Conservation (phyloP, 2,888 invertebrate species). For the Andrena bucephala region DNA sequence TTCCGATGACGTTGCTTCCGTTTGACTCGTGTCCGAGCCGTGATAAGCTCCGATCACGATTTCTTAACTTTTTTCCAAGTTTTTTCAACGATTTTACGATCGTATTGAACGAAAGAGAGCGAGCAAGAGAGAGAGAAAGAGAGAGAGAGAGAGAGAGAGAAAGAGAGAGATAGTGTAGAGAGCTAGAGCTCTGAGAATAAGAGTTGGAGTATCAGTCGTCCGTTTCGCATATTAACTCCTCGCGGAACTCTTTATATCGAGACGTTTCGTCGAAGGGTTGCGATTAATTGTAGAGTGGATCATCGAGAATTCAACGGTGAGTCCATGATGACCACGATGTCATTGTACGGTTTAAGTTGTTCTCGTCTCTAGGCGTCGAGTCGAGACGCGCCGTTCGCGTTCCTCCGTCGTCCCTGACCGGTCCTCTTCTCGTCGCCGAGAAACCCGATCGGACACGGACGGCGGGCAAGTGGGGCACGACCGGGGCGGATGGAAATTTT, state of each 20-base stretch:
- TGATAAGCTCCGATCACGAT: constrained; percentile 7
- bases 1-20: constrained; percentile 9
- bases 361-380: neutral
- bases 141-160: too few species aligned
- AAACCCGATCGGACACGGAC: neutral
- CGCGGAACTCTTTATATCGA: constrained; percentile 11
- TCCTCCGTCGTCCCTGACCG: neutral
- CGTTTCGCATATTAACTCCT: constrained; percentile 1
- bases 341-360: constrained; percentile 2
- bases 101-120: neutral
- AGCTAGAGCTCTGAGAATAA: neutral
- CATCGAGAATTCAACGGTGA: constrained; percentile 26
- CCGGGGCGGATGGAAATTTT: constrained; percentile 9
- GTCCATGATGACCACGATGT: constrained; percentile 11
- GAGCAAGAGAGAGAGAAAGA: neutral
- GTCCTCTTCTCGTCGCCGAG: neutral
- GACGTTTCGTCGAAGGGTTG: constrained; percentile 20
- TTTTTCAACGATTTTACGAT: neutral
- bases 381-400: neutral
- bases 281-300: constrained; percentile 35
- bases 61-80: neutral
- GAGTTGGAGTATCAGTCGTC: constrained; percentile 10
- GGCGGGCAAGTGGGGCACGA: constrained; percentile 30
- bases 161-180: neutral
- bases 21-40: constrained; percentile 2